A percentile compares a stretch with the other conserved stretches of the same genome.
phyloP scores from a whole-genome alignment of 2,113 vertebrate genomes.

The Poeciliopsis prolifica region DNA sequence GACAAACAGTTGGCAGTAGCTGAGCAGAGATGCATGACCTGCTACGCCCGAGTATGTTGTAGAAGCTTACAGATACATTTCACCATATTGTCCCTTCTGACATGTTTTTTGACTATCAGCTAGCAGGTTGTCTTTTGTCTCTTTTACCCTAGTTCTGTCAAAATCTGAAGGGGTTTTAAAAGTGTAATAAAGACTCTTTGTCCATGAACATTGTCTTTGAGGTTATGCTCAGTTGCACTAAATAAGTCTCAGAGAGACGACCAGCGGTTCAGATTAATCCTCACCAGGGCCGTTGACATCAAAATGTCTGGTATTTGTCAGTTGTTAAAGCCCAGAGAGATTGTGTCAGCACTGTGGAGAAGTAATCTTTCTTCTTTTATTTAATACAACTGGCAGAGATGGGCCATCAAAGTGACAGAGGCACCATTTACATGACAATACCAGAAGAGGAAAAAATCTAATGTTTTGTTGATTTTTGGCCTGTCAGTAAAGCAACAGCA shows the following conservation, averaged over 20 bases:
- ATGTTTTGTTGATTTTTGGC: too few species aligned
- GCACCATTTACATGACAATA: too few species aligned
- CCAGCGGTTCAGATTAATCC: background rate
- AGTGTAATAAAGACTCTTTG: background rate
- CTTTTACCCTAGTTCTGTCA: slow-evolving; percentile 12
- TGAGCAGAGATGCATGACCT: too few species aligned
- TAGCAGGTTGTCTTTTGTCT: slow-evolving; percentile 13
- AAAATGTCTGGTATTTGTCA: background rate
- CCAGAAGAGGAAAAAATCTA: too few species aligned
- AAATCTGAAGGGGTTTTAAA: background rate
- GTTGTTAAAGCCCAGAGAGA: background rate
- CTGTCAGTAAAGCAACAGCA: too few species aligned
- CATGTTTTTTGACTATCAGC: background rate
- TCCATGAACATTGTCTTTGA: slow-evolving; percentile 16
- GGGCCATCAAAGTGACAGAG: background rate
- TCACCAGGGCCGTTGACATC: background rate
- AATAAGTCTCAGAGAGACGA: background rate
- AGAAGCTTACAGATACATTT: background rate
- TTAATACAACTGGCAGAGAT: background rate
- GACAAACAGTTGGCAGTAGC: background rate
- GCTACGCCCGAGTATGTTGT: background rate
- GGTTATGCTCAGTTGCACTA: background rate
- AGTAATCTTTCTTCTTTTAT: background rate
- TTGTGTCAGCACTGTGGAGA: background rate
- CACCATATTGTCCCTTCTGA: background rate